These are phyloP conservation scores for Macquaria ambigua DNA, from an alignment of 2,113 vertebrate species.

Conservation along the genomic window DNA sequence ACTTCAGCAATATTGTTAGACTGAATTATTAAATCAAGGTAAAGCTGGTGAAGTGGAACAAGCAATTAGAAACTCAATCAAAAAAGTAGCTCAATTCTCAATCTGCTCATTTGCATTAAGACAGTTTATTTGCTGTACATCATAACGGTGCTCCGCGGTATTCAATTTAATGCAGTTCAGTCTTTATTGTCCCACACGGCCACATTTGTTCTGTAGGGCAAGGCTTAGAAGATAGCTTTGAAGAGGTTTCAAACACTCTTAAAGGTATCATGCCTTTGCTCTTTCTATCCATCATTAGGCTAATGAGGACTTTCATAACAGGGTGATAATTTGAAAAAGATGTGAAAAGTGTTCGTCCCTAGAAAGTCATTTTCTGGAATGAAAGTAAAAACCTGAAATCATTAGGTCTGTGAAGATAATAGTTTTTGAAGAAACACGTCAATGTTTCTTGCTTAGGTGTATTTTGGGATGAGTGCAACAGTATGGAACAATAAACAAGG, in stretches of 20 bases:
- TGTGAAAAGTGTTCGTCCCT: not conserved
- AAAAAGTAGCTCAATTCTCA: conserved; percentile 40
- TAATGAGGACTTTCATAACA: conserved; percentile 37
- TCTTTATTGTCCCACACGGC: conserved; percentile 44
- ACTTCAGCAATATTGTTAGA: conserved; percentile 32
- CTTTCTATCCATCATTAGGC: conserved; percentile 38
- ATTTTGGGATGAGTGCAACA: not conserved
- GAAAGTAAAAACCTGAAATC: not conserved
- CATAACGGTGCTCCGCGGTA: not conserved
- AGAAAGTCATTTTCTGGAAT: conserved; percentile 20
- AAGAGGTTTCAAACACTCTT: conserved; percentile 24
- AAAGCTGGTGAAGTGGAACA: conserved; percentile 64
- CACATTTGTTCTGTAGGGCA: conserved; percentile 36
- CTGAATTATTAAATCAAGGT: conserved; percentile 55
- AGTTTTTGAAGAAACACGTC: not conserved
- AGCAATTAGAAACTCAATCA: conserved; percentile 67
- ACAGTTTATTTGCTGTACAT: conserved; percentile 33
- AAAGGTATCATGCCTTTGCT: conserved; percentile 1
- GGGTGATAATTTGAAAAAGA: conserved; percentile 16
- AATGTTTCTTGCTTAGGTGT: not conserved
- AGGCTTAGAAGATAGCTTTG: conserved; percentile 19
- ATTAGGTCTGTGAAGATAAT: not conserved
- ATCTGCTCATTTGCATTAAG: conserved; percentile 57
- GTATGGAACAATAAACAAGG: not conserved
- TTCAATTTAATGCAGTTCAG: conserved; percentile 31